These are phyloP conservation scores for Scolanthus callimorphus DNA, from an alignment of 92 coral and sea anemone species.

Conservation along the genomic window DNA sequence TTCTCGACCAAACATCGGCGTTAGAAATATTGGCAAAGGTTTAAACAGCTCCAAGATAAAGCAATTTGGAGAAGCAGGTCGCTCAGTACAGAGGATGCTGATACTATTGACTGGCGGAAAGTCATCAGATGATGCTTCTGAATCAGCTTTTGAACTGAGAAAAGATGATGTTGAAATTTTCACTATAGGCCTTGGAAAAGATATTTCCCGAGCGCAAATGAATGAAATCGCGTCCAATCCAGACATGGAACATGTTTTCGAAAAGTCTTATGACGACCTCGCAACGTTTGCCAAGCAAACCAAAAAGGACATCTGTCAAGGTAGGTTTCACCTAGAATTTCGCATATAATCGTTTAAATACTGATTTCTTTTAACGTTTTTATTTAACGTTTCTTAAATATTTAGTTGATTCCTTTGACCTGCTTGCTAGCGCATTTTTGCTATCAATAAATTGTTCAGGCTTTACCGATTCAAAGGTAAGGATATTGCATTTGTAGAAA, in stretches of 20 bases:
- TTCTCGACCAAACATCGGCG: conserved; percentile 1
- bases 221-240: conserved; percentile 22
- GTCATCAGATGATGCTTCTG: conserved; percentile 16
- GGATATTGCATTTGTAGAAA: too few species aligned
- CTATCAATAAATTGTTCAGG: too few species aligned
- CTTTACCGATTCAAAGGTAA: too few species aligned
- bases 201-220: conserved; percentile 10
- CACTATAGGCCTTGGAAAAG: conserved; percentile 10
- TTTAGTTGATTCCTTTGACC: neutral
- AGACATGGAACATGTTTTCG: conserved; percentile 7
- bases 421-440: too few species aligned
- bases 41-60: neutral
- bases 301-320: neutral
- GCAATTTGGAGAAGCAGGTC: conserved; percentile 1
- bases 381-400: too few species aligned
- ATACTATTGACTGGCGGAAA: conserved; percentile 19
- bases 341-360: too few species aligned
- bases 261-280: neutral
- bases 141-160: neutral
- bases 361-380: too few species aligned
- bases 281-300: neutral
- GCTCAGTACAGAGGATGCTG: conserved; percentile 4
- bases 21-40: conserved; percentile 18
- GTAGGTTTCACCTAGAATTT: too few species aligned
- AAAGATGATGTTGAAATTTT: conserved; percentile 15